phyloP scores from a whole-genome alignment of 2,113 vertebrate species.

The Triplophysa tibetana region DNA sequence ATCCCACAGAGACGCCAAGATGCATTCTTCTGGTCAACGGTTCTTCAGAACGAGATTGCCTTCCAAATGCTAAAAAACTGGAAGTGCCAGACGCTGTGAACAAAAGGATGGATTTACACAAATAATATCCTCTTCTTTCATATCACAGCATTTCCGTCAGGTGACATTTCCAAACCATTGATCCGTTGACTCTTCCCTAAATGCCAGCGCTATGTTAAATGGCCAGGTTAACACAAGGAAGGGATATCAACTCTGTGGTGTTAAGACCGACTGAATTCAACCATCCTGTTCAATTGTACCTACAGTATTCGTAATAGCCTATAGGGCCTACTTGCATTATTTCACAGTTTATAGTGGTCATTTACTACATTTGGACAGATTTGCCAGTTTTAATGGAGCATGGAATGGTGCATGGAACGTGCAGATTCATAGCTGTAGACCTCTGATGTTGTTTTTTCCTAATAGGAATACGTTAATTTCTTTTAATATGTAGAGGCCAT shows the following conservation, averaged over 20 bases:
- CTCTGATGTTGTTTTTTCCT: too few relatives aligned
- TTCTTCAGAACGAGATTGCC: not conserved
- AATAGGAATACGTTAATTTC: not conserved
- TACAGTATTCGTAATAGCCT: too few relatives aligned
- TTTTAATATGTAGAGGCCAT: not conserved
- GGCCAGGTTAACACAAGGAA: conserved; percentile 43
- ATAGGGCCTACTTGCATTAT: not conserved
- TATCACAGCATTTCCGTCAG: conserved; percentile 39
- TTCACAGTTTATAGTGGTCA: not conserved
- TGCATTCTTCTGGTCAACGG: conserved; percentile 1
- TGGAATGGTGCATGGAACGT: not conserved
- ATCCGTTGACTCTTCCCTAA: conserved; percentile 47
- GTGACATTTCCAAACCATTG: conserved; percentile 52
- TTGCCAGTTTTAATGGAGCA: not conserved
- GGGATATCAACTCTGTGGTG: conserved; percentile 31
- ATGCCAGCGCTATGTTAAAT: conserved; percentile 54
- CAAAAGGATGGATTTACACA: conserved; percentile 22
- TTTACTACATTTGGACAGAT: not conserved
- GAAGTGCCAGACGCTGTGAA: not conserved
- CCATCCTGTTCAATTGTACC: not conserved
- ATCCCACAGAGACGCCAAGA: not conserved
- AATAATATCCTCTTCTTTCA: conserved; percentile 41
- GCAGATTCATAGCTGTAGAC: not conserved
- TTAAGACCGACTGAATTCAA: conserved; percentile 32
- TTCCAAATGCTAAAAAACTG: not conserved